These are phyloP conservation scores for Stratiolaelaps scimitus DNA, from an alignment of 1,140 invertebrate genomes.

Conservation along the genomic window DNA sequence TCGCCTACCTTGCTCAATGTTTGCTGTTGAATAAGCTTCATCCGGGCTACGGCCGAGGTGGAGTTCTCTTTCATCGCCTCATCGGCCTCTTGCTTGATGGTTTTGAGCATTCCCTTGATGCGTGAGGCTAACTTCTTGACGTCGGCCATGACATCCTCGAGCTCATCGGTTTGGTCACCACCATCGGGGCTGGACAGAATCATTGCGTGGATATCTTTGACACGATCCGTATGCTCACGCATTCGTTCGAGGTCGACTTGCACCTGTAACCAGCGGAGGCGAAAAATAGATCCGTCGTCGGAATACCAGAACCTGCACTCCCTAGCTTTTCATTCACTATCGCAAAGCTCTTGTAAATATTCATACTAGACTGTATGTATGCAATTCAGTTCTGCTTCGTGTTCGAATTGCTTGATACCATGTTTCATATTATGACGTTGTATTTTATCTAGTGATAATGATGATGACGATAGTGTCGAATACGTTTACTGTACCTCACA, in stretches of 20 bases:
- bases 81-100: background rate
- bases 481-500: too few relatives aligned
- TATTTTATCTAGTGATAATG: too few relatives aligned
- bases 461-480: too few relatives aligned
- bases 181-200: background rate
- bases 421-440: too few relatives aligned
- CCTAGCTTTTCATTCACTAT: too few relatives aligned
- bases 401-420: too few relatives aligned
- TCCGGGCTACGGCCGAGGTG: background rate
- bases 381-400: too few relatives aligned
- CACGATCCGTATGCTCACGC: background rate
- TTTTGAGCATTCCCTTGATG: background rate
- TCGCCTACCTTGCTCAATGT: slow-evolving; percentile 27
- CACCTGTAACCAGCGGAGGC: background rate
- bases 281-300: too few relatives aligned
- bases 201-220: slow-evolving; percentile 5
- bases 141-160: slow-evolving; percentile 1
- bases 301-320: too few relatives aligned
- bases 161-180: background rate
- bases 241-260: background rate
- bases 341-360: too few relatives aligned
- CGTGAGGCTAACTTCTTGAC: slow-evolving; percentile 4
- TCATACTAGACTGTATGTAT: too few relatives aligned
- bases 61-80: background rate
- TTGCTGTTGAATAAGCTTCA: slow-evolving; percentile 22